Evolutionary conservation across 2,888 invertebrate species (phyloP).

Genomic region (Rhamphomyia laevipes): DNA sequence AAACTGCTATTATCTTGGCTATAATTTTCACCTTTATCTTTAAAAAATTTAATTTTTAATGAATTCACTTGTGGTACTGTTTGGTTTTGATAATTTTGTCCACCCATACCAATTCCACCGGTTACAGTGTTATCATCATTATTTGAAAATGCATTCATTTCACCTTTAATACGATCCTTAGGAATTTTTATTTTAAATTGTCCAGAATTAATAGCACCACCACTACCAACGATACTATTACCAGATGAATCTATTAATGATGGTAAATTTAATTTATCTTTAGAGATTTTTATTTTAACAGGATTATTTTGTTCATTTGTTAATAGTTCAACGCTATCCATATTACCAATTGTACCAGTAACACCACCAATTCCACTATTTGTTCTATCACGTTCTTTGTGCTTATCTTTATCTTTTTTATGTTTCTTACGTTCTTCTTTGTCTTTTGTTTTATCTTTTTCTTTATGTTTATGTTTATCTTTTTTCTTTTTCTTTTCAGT

Average conservation of each 20-base stretch:
- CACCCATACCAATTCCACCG: neutral
- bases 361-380: neutral
- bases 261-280: slow-evolving; percentile 41
- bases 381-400: slow-evolving; percentile 26
- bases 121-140: slow-evolving; percentile 6
- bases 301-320: slow-evolving; percentile 14
- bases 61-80: slow-evolving; percentile 29
- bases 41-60: slow-evolving; percentile 70
- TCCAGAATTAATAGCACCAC: slow-evolving; percentile 20
- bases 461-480: slow-evolving; percentile 69
- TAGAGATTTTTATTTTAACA: slow-evolving; percentile 47
- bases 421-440: slow-evolving; percentile 61
- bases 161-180: slow-evolving; percentile 56
- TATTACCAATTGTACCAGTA: neutral
- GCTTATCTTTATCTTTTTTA: slow-evolving; percentile 52
- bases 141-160: slow-evolving; percentile 17
- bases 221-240: no score
- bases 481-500: slow-evolving; percentile 54
- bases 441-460: slow-evolving; percentile 63
- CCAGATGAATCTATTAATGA: slow-evolving; percentile 20
- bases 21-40: slow-evolving; percentile 52
- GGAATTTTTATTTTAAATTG: slow-evolving; percentile 68
- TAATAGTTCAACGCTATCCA: neutral
- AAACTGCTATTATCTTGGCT: slow-evolving; percentile 16
- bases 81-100: slow-evolving; percentile 5